phyloP scores from a whole-genome alignment of 2,113 vertebrate species.

The Xerus inauris region DNA sequence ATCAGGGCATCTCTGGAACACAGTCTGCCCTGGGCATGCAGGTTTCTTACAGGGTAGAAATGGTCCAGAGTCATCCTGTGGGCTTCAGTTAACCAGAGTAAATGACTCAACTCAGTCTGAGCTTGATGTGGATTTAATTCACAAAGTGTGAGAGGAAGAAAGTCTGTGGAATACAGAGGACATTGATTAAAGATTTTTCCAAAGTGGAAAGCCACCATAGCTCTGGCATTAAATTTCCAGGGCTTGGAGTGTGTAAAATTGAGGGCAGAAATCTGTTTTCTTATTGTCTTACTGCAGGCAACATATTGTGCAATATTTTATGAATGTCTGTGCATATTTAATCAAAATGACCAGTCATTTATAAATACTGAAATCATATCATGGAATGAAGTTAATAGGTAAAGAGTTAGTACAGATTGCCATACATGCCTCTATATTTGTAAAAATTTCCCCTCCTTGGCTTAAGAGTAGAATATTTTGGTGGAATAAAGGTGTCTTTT shows the following conservation, averaged over 20 bases:
- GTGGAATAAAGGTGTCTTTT: not conserved
- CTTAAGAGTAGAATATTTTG: constrained; percentile 27
- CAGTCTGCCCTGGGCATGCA: not conserved
- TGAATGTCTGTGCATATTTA: not conserved
- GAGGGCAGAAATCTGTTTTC: not conserved
- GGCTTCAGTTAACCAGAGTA: not conserved
- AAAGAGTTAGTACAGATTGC: not conserved
- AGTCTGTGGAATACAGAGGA: not conserved
- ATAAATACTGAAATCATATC: not conserved
- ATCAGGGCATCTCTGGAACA: not conserved
- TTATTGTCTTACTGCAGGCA: not conserved
- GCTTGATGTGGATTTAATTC: not conserved
- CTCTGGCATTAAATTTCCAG: not conserved
- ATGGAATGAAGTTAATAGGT: not conserved
- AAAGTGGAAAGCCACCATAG: not conserved
- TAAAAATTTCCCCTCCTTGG: not conserved
- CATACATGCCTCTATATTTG: not conserved
- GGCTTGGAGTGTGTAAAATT: not conserved
- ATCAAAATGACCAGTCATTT: constrained; percentile 10
- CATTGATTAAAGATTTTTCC: not conserved
- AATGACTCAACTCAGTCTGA: not conserved
- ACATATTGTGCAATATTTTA: not conserved
- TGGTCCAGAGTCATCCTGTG: not conserved
- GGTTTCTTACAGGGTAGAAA: not conserved
- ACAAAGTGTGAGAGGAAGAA: not conserved